Percentiles rank a stretch among this genome's conserved stretches.
Conservation (phyloP, 2,113 vertebrate species). For the Epinephelus lanceolatus region DNA sequence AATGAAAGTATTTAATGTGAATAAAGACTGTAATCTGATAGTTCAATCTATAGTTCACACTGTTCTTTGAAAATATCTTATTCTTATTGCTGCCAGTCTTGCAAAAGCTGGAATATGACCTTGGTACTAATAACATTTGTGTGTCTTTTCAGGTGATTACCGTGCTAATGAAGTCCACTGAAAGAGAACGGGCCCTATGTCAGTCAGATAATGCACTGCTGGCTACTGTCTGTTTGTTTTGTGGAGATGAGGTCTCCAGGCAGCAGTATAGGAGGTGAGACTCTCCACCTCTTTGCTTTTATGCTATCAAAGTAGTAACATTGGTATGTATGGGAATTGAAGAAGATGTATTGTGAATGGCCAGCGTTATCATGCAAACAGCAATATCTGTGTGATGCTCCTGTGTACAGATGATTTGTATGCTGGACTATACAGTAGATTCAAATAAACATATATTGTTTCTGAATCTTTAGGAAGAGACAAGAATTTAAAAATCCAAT, state of each 20-base stretch:
- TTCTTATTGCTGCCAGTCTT: background rate
- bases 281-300: background rate
- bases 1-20: background rate
- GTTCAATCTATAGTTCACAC: background rate
- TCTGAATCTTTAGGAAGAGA: constrained; percentile 21
- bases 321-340: background rate
- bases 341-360: too few species aligned
- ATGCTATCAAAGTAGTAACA: background rate
- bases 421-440: background rate
- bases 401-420: background rate
- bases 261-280: constrained; percentile 93
- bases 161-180: constrained; percentile 86
- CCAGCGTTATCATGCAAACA: background rate
- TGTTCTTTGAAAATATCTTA: background rate
- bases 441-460: background rate
- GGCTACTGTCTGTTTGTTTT: constrained; percentile 90
- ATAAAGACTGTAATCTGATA: too few species aligned
- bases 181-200: constrained; percentile 75
- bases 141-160: constrained; percentile 87
- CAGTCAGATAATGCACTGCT: constrained; percentile 78
- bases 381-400: constrained; percentile 3
- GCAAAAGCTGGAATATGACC: background rate
- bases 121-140: background rate
- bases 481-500: constrained; percentile 11
- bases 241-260: constrained; percentile 94